These are phyloP conservation scores for Cistogaster globosa DNA, from an alignment of 2,888 invertebrate species.

Conservation along the genomic window DNA sequence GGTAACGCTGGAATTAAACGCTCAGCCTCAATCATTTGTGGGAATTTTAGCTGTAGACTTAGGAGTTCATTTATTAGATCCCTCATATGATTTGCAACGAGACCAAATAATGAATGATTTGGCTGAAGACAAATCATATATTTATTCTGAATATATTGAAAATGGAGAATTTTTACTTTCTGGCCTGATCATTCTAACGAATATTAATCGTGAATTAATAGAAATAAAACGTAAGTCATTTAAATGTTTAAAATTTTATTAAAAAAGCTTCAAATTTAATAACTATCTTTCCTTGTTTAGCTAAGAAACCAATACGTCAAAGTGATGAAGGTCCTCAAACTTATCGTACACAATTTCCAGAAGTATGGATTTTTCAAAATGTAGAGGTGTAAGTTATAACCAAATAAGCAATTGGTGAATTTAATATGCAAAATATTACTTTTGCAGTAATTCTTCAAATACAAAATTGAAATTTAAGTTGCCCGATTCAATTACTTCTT, in stretches of 20 bases:
- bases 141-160: not conserved
- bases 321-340: not conserved
- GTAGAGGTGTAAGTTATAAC: slow-evolving; percentile 7
- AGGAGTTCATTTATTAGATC: slow-evolving; percentile 88
- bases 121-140: slow-evolving; percentile 1
- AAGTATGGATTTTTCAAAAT: slow-evolving; percentile 13
- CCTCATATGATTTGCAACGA: slow-evolving; percentile 85
- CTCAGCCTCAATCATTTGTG: slow-evolving; percentile 94
- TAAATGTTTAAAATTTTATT: too few relatives aligned
- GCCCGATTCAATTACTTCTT: slow-evolving; percentile 91
- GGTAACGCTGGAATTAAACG: slow-evolving; percentile 89
- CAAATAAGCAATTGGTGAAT: not conserved
- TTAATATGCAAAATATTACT: not conserved
- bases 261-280: too few relatives aligned
- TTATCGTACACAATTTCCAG: not conserved
- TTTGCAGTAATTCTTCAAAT: slow-evolving; percentile 77
- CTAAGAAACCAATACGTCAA: not conserved
- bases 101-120: slow-evolving; percentile 84
- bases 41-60: slow-evolving; percentile 95
- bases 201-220: not conserved
- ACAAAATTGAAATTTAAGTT: slow-evolving; percentile 75
- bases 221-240: not conserved
- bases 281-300: not conserved
- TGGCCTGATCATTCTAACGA: not conserved
- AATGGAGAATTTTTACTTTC: not conserved